These are phyloP conservation scores for Atethmia centrago DNA, from an alignment of 2,888 invertebrate genomes.

Conservation along the genomic window DNA sequence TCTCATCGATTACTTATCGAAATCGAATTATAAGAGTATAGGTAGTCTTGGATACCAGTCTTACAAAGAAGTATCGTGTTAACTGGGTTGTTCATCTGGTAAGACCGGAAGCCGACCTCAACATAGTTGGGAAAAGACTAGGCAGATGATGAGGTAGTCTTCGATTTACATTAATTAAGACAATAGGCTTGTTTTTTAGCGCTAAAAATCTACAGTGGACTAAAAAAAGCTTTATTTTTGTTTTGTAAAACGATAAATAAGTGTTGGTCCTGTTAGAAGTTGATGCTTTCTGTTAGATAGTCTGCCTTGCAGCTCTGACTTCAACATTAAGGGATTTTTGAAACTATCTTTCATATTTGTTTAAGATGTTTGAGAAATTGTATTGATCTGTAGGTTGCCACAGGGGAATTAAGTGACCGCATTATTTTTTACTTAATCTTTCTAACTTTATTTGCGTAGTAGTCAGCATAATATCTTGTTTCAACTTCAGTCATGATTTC, in stretches of 20 bases:
- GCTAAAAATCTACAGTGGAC: not conserved
- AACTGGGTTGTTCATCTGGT: not conserved
- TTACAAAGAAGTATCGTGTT: not conserved
- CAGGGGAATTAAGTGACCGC: not conserved
- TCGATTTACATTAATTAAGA: too few relatives aligned
- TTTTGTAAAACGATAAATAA: not conserved
- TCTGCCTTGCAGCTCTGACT: not conserved
- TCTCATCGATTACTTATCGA: not conserved
- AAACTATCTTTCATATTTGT: not conserved
- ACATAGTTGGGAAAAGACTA: not conserved
- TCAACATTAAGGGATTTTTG: not conserved
- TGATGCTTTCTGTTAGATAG: too few relatives aligned
- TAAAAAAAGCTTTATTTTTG: too few relatives aligned
- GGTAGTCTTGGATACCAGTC: not conserved
- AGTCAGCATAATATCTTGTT: conserved; percentile 18
- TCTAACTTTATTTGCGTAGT: conserved; percentile 19
- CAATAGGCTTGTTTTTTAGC: not conserved
- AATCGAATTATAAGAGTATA: not conserved
- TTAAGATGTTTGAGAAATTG: not conserved
- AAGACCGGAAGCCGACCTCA: not conserved
- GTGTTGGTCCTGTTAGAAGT: not conserved
- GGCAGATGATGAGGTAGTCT: not conserved
- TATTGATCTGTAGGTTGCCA: not conserved
- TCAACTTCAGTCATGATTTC: not conserved
- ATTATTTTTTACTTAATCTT: not conserved